Percentiles rank a stretch among this genome's conserved stretches.
Evolutionary conservation across 2,797 vertebrate genomes (phyloP).

Genomic region (Pogoniulus pusillus): DNA sequence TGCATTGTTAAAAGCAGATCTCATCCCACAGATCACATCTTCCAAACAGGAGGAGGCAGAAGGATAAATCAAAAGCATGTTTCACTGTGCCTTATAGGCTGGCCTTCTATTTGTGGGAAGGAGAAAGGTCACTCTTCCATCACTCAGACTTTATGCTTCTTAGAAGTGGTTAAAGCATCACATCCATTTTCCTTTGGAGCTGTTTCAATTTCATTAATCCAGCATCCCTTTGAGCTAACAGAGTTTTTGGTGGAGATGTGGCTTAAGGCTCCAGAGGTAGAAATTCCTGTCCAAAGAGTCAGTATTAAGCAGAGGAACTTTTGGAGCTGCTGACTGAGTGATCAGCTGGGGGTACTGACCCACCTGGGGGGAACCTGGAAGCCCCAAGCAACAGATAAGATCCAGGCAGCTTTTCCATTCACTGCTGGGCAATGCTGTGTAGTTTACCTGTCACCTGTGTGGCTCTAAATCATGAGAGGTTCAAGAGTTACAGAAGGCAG

Average conservation of each 20-base stretch:
- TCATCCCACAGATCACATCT: neutral
- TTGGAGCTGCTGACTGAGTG: neutral
- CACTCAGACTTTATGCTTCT: slow-evolving; percentile 36
- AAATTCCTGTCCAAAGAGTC: neutral
- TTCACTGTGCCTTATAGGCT: neutral
- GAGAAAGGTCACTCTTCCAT: slow-evolving; percentile 60
- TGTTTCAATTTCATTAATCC: slow-evolving; percentile 26
- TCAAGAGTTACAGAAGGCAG: neutral
- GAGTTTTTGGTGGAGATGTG: neutral
- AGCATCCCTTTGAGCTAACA: neutral
- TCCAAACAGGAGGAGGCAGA: neutral
- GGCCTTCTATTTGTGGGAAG: slow-evolving; percentile 32
- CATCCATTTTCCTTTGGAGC: slow-evolving; percentile 32
- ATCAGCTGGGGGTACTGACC: neutral
- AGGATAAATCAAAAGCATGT: slow-evolving; percentile 32
- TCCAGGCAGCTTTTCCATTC: neutral
- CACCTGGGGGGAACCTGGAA: neutral
- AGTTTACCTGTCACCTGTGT: neutral
- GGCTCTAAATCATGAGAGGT: neutral
- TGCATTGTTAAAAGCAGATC: slow-evolving; percentile 24
- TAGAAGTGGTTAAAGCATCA: slow-evolving; percentile 39
- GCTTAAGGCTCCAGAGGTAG: neutral
- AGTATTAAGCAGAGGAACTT: neutral
- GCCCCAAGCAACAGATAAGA: neutral
- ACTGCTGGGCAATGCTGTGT: neutral